Evolutionary conservation across 2,797 vertebrate species (phyloP), one percentile per base, ranked within the genome.

Genomic region (Craterocephalus amniculus): DNA sequence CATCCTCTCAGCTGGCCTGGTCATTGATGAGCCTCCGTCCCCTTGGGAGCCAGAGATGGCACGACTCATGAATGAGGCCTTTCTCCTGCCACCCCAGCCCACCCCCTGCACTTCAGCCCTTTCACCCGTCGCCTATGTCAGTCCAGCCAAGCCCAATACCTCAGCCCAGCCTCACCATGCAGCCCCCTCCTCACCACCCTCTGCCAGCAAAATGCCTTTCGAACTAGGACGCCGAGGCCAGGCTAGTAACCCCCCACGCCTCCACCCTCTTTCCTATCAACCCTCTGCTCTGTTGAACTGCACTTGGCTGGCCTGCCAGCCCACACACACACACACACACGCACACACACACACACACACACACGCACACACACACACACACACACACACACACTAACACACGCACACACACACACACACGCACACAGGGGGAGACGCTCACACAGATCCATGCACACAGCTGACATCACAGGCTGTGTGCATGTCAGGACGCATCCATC

Each of bases 401-500:
- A 55, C 38, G 49, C 70, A 49, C 69, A n/a, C 56, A 24, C 63
- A 29, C 64, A 38, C 73, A 52, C 65, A 35, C 45, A 9, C 65
- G 51, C 38, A 54, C 70, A 49, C 69, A n/a, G 52, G 27, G 22
- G n/a, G 7, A 65, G 20, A 65, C 26, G 34, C 54, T 58, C 63
- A 26, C 71, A 48, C 58, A 74, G 56, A 84, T 63, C 26, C 68
- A 86, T 35, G 24, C 78, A 84, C 71, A 74, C 79, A 83, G 88
- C 78, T 91, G 90, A 94, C 93, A 90, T 92, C 89, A 90, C 77
- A 85, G 90, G 87, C 87, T 84, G 86, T 91, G 87, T 89, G 87
- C 89, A 90, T 91, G 93, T 93, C 94, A 95, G 90, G 83, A 92
- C 87, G 85, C 88, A 94, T 94, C 91, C 87, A 94, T 94, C 93